Evolutionary conservation across 2,113 vertebrate species (phyloP), one percentile per base, ranked within the genome.

Genomic region (Semnornis frantzii): DNA sequence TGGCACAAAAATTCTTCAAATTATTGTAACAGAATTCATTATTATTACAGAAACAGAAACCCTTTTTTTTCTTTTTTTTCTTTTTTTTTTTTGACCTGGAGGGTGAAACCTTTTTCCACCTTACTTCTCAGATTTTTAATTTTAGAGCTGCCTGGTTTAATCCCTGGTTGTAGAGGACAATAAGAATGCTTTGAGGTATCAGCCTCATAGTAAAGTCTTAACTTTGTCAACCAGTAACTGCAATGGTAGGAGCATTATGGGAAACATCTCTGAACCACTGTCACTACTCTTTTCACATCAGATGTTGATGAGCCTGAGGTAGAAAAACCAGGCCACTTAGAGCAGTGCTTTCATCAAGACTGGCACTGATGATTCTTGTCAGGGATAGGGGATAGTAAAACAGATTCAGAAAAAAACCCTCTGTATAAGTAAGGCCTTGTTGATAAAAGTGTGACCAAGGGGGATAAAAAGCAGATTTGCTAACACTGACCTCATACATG

Each of bases 391-490:
- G 86, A 54, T 27, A 90, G 66, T 88, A 88, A 93, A 83, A 92
- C 13, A 74, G 34, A 52, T 65, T 70, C 50, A 57, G 58, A 19
- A 55, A 62, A 48, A 74, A 48, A 12, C 0, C 1, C 27, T 75
- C 50, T 25, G 46, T 63, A 88, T 92, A 92, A 94, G 81, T 89
- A 92, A 88, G 34, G 70, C 77, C 77, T 95, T 95, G 81, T 93
- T 94, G 83, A 58, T 88, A n/a, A 72, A 96, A 94, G 50, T 78
- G 88, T 16, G 5, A 89, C 90, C 89, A 46, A 77, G 66, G 78
- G 83, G 66, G 77, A 72, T 63, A 84, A 93, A 93, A 84, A 89
- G 73, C 90, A 94, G 80, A 93, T 96, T 90, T 94, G 88, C 90
- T 95, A 90, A 60, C 80, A 64, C 25, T 88, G 93, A 92, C 88